These are phyloP conservation scores for Brachyistius frenatus DNA, from an alignment of 2,113 vertebrate genomes.

Conservation along the genomic window DNA sequence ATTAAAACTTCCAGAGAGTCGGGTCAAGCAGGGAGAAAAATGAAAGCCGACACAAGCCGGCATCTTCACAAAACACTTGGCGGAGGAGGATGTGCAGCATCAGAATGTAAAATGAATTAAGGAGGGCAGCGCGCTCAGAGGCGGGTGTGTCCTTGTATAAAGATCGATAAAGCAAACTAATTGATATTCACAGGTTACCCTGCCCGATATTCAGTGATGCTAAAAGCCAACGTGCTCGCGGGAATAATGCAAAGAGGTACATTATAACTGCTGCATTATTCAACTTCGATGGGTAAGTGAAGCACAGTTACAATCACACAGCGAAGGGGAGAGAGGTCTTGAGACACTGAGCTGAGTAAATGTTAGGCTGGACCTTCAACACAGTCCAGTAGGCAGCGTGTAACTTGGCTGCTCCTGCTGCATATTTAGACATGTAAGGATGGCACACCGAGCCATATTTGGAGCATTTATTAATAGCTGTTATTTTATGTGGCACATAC, in stretches of 20 bases:
- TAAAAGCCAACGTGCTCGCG: constrained; percentile 30
- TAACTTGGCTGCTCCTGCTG: background rate
- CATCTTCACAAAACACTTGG: constrained; percentile 11
- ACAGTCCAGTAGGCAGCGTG: background rate
- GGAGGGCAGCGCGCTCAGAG: background rate
- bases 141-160: background rate
- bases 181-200: constrained; percentile 60
- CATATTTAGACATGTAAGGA: too few relatives aligned
- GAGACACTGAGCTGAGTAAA: constrained; percentile 12
- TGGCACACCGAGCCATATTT: too few relatives aligned
- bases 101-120: constrained; percentile 36
- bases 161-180: constrained; percentile 44
- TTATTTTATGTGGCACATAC: background rate
- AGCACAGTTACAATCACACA: constrained; percentile 16
- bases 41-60: background rate
- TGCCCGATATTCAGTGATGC: constrained; percentile 32
- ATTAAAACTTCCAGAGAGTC: constrained; percentile 32
- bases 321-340: background rate
- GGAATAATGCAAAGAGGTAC: constrained; percentile 39
- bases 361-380: constrained; percentile 4
- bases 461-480: too few relatives aligned
- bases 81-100: constrained; percentile 2
- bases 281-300: constrained; percentile 12
- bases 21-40: background rate
- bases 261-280: constrained; percentile 62